A percentile compares a stretch with the other conserved stretches of the same genome.
These are phyloP conservation scores for Gymnobelideus leadbeateri DNA, from an alignment of 2,113 vertebrate genomes.

Conservation along the genomic window DNA sequence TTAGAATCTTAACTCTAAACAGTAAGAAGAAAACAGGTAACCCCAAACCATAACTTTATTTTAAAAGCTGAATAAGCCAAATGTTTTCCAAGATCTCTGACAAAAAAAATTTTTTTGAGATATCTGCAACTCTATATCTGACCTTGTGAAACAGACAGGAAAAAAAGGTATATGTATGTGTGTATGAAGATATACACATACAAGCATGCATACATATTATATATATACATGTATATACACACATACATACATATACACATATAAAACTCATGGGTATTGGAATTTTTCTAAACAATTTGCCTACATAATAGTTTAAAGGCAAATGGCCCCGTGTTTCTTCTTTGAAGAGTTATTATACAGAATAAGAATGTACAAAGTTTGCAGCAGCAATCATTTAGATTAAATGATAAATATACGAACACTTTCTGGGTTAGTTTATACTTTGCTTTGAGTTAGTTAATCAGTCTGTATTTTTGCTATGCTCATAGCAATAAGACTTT, in stretches of 20 bases:
- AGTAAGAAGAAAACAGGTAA: neutral
- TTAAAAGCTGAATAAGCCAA: neutral
- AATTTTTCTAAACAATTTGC: neutral
- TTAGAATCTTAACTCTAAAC: neutral
- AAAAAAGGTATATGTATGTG: neutral
- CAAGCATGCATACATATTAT: no score
- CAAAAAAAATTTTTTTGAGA: neutral
- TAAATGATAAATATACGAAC: neutral
- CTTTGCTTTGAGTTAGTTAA: neutral
- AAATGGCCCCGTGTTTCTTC: neutral
- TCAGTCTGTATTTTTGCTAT: neutral
- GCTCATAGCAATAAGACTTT: conserved; percentile 29
- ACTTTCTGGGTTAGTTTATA: neutral
- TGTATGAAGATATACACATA: neutral
- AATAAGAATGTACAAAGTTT: neutral
- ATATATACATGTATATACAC: neutral
- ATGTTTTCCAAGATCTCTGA: neutral
- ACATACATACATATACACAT: neutral
- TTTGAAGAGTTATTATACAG: neutral
- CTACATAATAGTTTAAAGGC: neutral
- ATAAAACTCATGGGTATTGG: neutral
- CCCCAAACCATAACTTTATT: neutral
- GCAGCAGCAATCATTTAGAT: neutral
- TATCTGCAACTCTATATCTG: neutral
- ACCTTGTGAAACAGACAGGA: neutral